Base-by-base conservation (phyloP, 35 echinoderm and acorn worm species). In the Ophiothrix spiculata region DNA sequence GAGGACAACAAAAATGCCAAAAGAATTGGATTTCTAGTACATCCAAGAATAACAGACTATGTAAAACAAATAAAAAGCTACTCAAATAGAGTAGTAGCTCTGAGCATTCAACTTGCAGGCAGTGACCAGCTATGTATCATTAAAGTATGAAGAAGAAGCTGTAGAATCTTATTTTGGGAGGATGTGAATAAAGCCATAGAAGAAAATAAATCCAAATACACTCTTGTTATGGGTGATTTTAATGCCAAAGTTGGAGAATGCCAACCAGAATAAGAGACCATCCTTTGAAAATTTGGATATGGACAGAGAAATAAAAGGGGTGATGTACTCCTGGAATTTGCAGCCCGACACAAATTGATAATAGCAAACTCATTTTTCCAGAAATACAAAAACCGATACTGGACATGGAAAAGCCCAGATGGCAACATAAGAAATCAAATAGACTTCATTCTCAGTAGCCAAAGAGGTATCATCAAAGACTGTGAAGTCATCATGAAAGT, bases 341-440 rank as follows among this genome's bases (percentile, higher is more conserved):
- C 35, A 35, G 56, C 60, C 17, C 33, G 39, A 35, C 46, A 69
- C 4, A 33, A 73, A 2, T 34, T 84, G n/a, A 69, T 35, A 32
- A 32, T 84, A 29, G 56, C 46, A 17, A 84, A 84, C 36, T 49
- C 49, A 35, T 69, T 33, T 21, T 84, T 84, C 32, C 35, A 84
- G 56, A 84, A 84, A 73, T 1, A 64, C 31, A 64, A 84, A 64
- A 12, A 2, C 23, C 60, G 82, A 73, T 84, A 84, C 38, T 84
- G 82, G 82, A 33, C 82, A 4, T 84, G 82, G 82, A 33, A 84
- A 56, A 84, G 82, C 35, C 82, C 82, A 64, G 64, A 73, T 73
- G 82, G 33, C 13, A 37, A 8, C 35, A 29, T n/a, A 45, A 39
- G 31, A 39, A 75, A 85, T 75, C 69, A 69, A 75, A 75, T 82